Conservation (phyloP, 2,888 invertebrate genomes). For the Platycnemis pennipes region DNA sequence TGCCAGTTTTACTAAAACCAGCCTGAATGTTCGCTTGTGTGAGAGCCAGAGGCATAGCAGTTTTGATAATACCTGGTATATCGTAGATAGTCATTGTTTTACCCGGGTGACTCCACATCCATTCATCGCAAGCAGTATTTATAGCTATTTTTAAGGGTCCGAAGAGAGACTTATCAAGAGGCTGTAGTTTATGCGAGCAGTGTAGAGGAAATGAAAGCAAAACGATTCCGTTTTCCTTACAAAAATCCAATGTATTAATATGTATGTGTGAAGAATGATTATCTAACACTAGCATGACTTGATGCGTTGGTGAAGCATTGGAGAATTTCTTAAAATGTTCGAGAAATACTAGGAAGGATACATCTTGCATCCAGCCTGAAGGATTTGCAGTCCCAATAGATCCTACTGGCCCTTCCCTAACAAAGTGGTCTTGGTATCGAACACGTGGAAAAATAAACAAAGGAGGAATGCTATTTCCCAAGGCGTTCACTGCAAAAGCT, state of each 20-base stretch:
- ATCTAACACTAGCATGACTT: not conserved
- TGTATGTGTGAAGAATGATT: not conserved
- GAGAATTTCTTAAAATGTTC: not conserved
- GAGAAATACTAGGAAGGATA: not conserved
- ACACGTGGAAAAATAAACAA: constrained; percentile 77
- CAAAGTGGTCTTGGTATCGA: constrained; percentile 75
- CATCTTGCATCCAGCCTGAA: constrained; percentile 5
- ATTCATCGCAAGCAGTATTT: not conserved
- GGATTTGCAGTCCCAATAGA: constrained; percentile 73
- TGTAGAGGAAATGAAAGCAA: too few species aligned
- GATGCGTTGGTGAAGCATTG: not conserved
- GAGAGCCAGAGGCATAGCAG: constrained; percentile 65
- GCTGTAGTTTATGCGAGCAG: not conserved
- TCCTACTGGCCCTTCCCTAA: constrained; percentile 74
- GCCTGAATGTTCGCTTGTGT: constrained; percentile 71
- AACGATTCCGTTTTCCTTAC: too few species aligned
- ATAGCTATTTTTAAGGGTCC: not conserved
- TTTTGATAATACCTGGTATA: not conserved
- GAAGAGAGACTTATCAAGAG: not conserved
- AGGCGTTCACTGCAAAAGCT: constrained; percentile 75
- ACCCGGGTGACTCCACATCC: not conserved
- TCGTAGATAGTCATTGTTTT: not conserved
- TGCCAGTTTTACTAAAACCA: constrained; percentile 72
- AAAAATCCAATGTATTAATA: too few species aligned
- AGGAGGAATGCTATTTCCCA: constrained; percentile 76